Base-by-base conservation (phyloP, 2,113 vertebrate genomes). In the Ameiurus melas region DNA sequence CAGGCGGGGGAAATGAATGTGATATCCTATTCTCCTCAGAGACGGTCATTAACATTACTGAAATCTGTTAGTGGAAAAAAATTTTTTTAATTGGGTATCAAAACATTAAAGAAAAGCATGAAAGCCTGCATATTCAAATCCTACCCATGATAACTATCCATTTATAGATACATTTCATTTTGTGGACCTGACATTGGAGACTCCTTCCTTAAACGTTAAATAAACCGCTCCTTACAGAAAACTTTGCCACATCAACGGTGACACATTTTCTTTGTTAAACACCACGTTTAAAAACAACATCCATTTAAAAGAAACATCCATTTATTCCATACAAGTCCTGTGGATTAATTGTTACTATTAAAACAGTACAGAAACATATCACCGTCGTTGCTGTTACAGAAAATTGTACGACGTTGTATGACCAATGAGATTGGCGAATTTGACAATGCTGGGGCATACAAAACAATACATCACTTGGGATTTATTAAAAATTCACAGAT, bases 1-100 rank as follows among this genome's bases (percentile, higher is more conserved):
- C 80, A 9, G 39, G 30, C 5, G 12, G 0, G 22, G 4, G 39
- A 78, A 83, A 79, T 73, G 55, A 83, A 83, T 73, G 66, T 51
- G 66, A 88, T 88, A 78, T 79, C 47, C 30, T 88, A n/a, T 88
- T 88, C 33, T 39, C 2, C 36, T 43, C 7, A 71, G 1, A 58
- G 8, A 53, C 83, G 3, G 39, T 8, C 47, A 30, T 53, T 33
- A 68, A 47, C 39, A 53, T 68, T 84, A 51, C 17, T 70, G 27
- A 70, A 68, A 84, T 68, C 7, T 84, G 62, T 84, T 51, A 2
- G 58, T 4, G 60, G 8, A 16, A 55, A 71, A 71, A 73, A 70
- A 36, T 55, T 30, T n/a, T 55, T 68, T 68, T 47, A 47, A 81
- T 19, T 9, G 4, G 16, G 43, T 2, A 5, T 43, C n/a, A 78